Base-by-base conservation (phyloP, 2,888 invertebrate species). In the Tachystola acroxantha region DNA sequence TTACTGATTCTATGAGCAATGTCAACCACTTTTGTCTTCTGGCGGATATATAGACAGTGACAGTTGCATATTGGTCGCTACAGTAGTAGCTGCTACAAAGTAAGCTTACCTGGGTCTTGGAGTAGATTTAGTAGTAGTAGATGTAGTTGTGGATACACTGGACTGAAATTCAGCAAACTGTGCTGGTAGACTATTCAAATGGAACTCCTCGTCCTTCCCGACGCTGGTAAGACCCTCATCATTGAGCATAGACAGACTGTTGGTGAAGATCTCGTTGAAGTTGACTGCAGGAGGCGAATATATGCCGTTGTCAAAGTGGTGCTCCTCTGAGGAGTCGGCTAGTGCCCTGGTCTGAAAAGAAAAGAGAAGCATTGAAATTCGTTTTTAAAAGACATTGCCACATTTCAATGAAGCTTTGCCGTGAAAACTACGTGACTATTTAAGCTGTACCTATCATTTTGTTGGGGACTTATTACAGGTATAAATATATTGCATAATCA, bases 201-300 rank as follows among this genome's bases (percentile, higher is more conserved):
- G 57, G 24, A 50, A 44, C 1, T 64, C 60, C 2, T 66, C 64
- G 0, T 60, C 27, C 30, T 45, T 59, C 0, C 32, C 28, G 2
- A 42, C 29, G 1, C 40, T 14, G 1, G 40, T 32, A 0, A n/a
- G 1, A 7, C 11, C 11, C 0, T 68, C 65, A 0, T 62, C 63
- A 0, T 53, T 26, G 2, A 54, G 36, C 16, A 53, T 40, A 1
- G 48, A 45, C 2, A 61, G 32, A 10, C 38, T 56, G 47, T 57
- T 69, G 1, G 59, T 56, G 49, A 64, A 73, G 10, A 75, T 65
- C 7, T 78, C 77, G 24, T 69, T 54, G 40, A 76, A 71, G 43
- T 68, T 60, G 0, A 69, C 47, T 0, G 69, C 55, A 0, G 70
- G 50, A 1, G 69, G 64, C 24, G 24, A 0, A 22, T 48, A 60